A percentile compares a stretch with the other conserved stretches of the same genome.
Evolutionary conservation across 37 sponge, comb jelly and placozoan genomes (phyloP).

Genomic region (Petrosia ficiformis): DNA sequence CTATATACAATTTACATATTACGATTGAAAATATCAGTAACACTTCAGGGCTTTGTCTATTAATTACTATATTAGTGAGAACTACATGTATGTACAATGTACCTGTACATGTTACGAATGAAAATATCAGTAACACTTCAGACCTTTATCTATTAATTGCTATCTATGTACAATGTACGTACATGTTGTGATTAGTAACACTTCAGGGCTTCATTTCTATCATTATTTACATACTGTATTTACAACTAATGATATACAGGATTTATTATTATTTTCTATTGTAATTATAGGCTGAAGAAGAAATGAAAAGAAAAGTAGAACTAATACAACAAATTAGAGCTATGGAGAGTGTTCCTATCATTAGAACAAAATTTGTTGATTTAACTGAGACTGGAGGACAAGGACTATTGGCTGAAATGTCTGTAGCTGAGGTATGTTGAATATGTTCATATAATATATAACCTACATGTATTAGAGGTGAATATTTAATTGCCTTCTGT

Average conservation of each 20-base stretch:
- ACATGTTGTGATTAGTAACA: neutral
- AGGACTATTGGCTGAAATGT: constrained; percentile 94
- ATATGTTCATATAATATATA: neutral
- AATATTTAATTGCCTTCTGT: too few species aligned
- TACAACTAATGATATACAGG: neutral
- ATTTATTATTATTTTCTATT: too few species aligned
- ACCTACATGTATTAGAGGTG: neutral
- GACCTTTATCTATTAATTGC: neutral
- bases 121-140: neutral
- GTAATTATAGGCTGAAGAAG: constrained; percentile 64
- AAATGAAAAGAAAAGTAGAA: constrained; percentile 87
- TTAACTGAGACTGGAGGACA: constrained; percentile 80
- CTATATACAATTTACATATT: too few species aligned
- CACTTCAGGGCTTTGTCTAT: too few species aligned
- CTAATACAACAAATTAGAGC: constrained; percentile 94
- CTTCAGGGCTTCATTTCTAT: neutral
- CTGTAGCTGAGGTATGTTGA: constrained; percentile 81
- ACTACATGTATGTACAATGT: too few species aligned
- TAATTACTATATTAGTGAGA: too few species aligned
- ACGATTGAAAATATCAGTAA: too few species aligned
- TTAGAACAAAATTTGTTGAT: constrained; percentile 88
- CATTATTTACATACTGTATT: neutral
- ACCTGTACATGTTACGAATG: too few species aligned
- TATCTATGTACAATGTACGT: neutral
- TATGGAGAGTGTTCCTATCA: constrained; percentile 87